phyloP scores from a whole-genome alignment of 2,888 invertebrate genomes.

The Ophraella communa region DNA sequence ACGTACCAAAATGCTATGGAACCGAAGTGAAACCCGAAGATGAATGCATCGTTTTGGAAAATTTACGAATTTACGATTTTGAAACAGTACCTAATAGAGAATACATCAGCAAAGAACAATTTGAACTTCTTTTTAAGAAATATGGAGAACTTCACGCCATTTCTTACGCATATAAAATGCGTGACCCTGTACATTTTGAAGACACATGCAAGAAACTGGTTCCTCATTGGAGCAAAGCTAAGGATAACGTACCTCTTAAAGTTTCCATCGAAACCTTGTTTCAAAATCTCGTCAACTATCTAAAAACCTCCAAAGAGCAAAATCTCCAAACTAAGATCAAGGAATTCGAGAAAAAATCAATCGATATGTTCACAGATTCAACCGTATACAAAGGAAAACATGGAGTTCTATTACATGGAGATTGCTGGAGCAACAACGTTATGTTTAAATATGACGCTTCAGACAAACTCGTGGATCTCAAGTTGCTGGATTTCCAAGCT shows the following conservation, averaged over 20 bases:
- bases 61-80: constrained; percentile 33
- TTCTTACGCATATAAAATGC: constrained; percentile 38
- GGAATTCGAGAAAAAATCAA: not conserved
- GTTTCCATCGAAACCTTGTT: not conserved
- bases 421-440: constrained; percentile 48
- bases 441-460: constrained; percentile 47
- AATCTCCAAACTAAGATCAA: constrained; percentile 3
- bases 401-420: constrained; percentile 47
- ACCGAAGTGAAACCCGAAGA: not conserved
- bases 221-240: constrained; percentile 4
- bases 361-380: not conserved
- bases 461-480: constrained; percentile 16
- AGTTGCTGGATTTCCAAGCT: constrained; percentile 32
- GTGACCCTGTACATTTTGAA: constrained; percentile 29
- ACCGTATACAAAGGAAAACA: constrained; percentile 15
- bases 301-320: not conserved
- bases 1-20: constrained; percentile 26
- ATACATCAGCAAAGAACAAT: constrained; percentile 38
- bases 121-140: constrained; percentile 36
- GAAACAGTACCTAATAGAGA: constrained; percentile 20
- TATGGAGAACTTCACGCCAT: constrained; percentile 44
- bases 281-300: not conserved
- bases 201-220: not conserved
- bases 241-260: not conserved
- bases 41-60: constrained; percentile 37